Evolutionary conservation across 2,113 vertebrate genomes (phyloP), one percentile per base, ranked within the genome.

Genomic region (Xenopus borealis): DNA sequence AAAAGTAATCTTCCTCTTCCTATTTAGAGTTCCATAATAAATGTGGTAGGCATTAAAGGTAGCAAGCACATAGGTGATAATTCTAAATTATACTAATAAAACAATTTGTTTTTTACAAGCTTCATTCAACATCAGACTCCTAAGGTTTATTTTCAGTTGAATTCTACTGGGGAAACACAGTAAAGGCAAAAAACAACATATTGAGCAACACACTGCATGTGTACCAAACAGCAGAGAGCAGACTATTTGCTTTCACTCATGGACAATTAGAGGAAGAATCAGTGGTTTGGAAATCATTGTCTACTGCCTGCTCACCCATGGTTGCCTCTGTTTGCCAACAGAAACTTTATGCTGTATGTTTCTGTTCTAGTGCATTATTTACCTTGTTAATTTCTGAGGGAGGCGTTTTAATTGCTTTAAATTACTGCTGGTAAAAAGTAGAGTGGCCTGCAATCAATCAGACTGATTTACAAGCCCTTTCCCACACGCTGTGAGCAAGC

Each of bases 401-500:
- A 85, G 78, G 81, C 72, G 10, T 82, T 88, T 79, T 84, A 87
- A 83, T 79, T 83, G 84, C 76, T 78, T 59, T 65, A 83, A 89
- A 87, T 89, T 84, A 84, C 86, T 62, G 81, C 82, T 83, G 83
- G 80, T 79, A 83, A 80, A 84, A 84, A 75, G 73, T 4, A 17
- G 83, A 79, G 77, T 80, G 88, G 86, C 86, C 89, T 82, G 82
- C 82, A 83, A 82, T 83, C 83, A 80, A 81, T 88, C 88, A 81
- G 80, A 75, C 83, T 88, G 87, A 88, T 89, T 89, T 87, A 87
- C 72, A 83, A 81, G 81, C 79, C 63, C 79, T 3, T 80, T 61
- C 85, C 85, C 83, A 83, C 87, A 90, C 59, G 80, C 90, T 50
- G 82, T 19, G 80, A 89, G 85, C 82, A 84, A 44, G 89, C 91